phyloP scores from a whole-genome alignment of 2,113 vertebrate species.

The Seriola rivoliana region DNA sequence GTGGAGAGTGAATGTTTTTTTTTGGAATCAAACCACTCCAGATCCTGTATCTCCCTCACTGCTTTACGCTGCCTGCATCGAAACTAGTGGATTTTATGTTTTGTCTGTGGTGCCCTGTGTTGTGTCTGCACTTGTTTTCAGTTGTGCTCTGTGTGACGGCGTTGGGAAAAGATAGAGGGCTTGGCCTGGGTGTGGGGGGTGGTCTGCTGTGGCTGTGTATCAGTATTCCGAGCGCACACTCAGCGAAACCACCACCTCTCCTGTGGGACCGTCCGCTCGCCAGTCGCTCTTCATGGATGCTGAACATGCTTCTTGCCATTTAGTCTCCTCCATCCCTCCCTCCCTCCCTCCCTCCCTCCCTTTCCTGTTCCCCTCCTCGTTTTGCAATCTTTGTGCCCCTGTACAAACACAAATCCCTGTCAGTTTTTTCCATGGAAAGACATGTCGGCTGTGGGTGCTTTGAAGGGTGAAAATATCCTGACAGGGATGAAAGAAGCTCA shows the following conservation, averaged over 20 bases:
- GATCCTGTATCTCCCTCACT: not conserved
- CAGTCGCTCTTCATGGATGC: slow-evolving; percentile 74
- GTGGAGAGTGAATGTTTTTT: not conserved
- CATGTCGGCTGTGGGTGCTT: not conserved
- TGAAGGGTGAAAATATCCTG: slow-evolving; percentile 32
- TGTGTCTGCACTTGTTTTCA: slow-evolving; percentile 62
- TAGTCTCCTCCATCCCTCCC: slow-evolving; percentile 36
- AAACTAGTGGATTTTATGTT: slow-evolving; percentile 34
- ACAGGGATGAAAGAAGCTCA: not conserved
- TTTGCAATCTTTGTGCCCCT: slow-evolving; percentile 26
- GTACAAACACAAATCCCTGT: slow-evolving; percentile 60
- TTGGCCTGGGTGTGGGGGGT: slow-evolving; percentile 22
- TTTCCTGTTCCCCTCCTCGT: slow-evolving; percentile 10
- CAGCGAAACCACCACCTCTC: slow-evolving; percentile 75
- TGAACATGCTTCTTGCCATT: slow-evolving; percentile 78
- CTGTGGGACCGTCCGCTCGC: slow-evolving; percentile 70
- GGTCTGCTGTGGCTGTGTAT: slow-evolving; percentile 57
- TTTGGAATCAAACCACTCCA: not conserved
- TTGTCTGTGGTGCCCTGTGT: slow-evolving; percentile 44
- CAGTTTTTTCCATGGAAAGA: slow-evolving; percentile 15
- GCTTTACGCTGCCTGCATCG: not conserved
- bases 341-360: slow-evolving; percentile 9
- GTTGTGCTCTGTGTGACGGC: slow-evolving; percentile 2
- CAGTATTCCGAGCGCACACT: slow-evolving; percentile 81
- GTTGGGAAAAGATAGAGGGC: slow-evolving; percentile 11